Conservation (phyloP, 2,888 invertebrate species). For the Philopedon plagiatum region DNA sequence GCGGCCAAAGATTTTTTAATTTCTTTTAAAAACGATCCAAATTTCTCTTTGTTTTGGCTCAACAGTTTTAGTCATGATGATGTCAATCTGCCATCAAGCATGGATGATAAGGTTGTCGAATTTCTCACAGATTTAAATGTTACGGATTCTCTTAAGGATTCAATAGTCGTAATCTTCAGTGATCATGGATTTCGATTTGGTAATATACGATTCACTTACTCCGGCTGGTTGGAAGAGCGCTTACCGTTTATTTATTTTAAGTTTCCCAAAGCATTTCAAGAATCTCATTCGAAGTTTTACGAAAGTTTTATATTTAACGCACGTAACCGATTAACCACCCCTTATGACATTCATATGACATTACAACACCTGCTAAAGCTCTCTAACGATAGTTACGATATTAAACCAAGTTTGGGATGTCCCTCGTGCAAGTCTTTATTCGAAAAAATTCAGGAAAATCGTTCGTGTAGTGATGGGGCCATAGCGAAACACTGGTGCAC, state of each 20-base stretch:
- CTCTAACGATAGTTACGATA: slow-evolving; percentile 65
- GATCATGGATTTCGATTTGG: slow-evolving; percentile 88
- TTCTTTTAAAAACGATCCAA: slow-evolving; percentile 74
- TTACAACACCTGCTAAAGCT: slow-evolving; percentile 75
- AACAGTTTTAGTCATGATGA: slow-evolving; percentile 84
- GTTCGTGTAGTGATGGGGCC: slow-evolving; percentile 79
- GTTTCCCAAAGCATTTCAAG: slow-evolving; percentile 76
- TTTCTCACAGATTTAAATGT: slow-evolving; percentile 75
- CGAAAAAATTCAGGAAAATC: slow-evolving; percentile 71
- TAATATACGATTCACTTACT: slow-evolving; percentile 76
- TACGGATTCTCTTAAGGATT: slow-evolving; percentile 75
- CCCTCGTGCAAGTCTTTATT: slow-evolving; percentile 78
- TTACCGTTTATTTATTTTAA: slow-evolving; percentile 82
- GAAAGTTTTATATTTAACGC: slow-evolving; percentile 75
- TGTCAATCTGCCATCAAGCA: slow-evolving; percentile 78
- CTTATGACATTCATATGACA: slow-evolving; percentile 84
- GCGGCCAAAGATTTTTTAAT: slow-evolving; percentile 78
- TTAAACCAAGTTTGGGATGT: slow-evolving; percentile 71
- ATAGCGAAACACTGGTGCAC: slow-evolving; percentile 84
- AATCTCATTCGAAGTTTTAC: slow-evolving; percentile 72
- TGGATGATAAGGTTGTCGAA: slow-evolving; percentile 75
- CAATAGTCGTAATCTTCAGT: slow-evolving; percentile 81
- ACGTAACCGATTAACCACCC: slow-evolving; percentile 75
- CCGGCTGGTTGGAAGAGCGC: slow-evolving; percentile 87
- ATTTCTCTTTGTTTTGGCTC: slow-evolving; percentile 86